These are phyloP conservation scores for Herpailurus yagouaroundi DNA, from an alignment of 2,113 vertebrate genomes.

Conservation along the genomic window DNA sequence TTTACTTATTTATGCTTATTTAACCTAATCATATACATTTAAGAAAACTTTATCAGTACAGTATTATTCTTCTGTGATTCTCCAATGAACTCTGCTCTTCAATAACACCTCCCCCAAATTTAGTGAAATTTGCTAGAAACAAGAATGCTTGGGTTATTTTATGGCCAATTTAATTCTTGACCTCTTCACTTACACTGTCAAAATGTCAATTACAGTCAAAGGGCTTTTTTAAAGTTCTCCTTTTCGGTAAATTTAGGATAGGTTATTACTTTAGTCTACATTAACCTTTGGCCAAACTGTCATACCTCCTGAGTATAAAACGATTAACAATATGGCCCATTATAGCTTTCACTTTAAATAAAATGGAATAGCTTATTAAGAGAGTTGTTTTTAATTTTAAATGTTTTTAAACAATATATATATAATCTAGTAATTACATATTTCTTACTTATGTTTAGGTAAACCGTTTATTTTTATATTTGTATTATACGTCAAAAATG, in stretches of 20 bases:
- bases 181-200: slow-evolving; percentile 17
- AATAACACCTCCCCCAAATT: neutral
- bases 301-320: neutral
- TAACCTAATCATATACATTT: neutral
- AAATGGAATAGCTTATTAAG: neutral
- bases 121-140: neutral
- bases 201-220: slow-evolving; percentile 48
- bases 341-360: neutral
- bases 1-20: neutral
- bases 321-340: neutral
- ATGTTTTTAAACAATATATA: neutral
- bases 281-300: neutral
- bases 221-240: neutral
- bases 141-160: slow-evolving; percentile 8
- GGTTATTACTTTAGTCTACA: neutral
- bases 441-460: neutral
- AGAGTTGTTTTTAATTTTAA: neutral
- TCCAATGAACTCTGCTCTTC: neutral
- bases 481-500: neutral
- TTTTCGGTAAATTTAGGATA: neutral
- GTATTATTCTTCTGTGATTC: neutral
- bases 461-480: neutral
- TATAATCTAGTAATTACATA: neutral
- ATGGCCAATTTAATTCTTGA: slow-evolving; percentile 33
- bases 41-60: neutral